These are phyloP conservation scores for Struthio camelus DNA, from an alignment of 2,113 vertebrate species.

Conservation along the genomic window DNA sequence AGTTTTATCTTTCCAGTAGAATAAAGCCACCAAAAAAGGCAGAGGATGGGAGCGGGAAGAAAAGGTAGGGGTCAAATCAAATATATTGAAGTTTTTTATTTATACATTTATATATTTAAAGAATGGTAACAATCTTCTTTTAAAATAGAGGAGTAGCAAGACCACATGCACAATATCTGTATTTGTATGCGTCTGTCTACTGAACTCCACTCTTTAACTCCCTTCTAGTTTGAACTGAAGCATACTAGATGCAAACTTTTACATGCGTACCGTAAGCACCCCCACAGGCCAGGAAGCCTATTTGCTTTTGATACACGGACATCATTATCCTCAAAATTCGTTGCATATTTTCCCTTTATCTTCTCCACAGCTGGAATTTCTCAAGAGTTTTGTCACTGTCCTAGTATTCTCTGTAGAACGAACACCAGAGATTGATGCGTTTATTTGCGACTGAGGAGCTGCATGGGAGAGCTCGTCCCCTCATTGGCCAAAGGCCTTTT, in stretches of 20 bases:
- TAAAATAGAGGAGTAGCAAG: not conserved
- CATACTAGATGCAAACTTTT: not conserved
- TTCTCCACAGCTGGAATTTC: not conserved
- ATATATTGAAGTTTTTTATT: not conserved
- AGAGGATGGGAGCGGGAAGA: not conserved
- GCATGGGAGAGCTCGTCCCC: not conserved
- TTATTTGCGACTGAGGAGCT: not conserved
- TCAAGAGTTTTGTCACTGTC: not conserved
- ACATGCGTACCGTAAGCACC: not conserved
- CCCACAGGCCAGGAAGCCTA: not conserved
- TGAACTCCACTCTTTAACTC: not conserved
- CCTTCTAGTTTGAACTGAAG: not conserved
- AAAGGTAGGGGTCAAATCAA: not conserved
- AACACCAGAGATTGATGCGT: not conserved
- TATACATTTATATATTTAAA: not conserved
- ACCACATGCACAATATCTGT: rapidly evolving
- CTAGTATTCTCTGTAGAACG: not conserved
- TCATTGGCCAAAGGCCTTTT: rapidly evolving
- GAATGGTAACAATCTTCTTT: not conserved
- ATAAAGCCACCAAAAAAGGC: not conserved
- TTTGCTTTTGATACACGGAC: not conserved
- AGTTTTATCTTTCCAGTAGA: not conserved
- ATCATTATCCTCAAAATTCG: not conserved
- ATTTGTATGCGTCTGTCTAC: not conserved
- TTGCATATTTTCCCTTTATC: not conserved